Evolutionary conservation across 2,797 vertebrate genomes (phyloP).

Genomic region (Florisuga fusca): DNA sequence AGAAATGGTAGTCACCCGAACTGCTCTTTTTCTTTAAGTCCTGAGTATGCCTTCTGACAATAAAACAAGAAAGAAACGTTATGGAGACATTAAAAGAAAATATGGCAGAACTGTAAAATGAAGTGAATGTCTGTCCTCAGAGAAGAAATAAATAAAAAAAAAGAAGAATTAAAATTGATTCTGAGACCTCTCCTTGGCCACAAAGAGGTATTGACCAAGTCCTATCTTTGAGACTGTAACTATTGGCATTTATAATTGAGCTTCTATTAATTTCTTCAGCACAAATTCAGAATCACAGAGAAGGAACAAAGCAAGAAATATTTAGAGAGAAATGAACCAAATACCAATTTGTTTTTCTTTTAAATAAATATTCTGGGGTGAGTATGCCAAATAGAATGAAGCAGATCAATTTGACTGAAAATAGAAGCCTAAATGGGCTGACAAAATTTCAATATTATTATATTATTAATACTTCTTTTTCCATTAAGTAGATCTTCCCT

Average conservation of each 20-base stretch:
- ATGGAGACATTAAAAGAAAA: not conserved
- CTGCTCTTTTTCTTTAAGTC: not conserved
- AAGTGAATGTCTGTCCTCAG: not conserved
- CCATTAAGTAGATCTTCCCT: not conserved
- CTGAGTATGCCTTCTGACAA: not conserved
- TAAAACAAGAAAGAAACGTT: not conserved
- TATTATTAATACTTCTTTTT: not conserved
- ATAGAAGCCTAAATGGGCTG: not conserved
- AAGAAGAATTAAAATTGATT: not conserved
- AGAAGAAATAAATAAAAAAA: not conserved
- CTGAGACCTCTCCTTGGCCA: not conserved
- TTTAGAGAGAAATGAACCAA: not conserved
- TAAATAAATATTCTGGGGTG: not conserved
- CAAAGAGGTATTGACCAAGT: not conserved
- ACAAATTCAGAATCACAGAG: not conserved
- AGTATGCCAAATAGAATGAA: not conserved
- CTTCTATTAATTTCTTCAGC: not conserved
- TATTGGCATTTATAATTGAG: not conserved
- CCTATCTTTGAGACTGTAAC: not conserved
- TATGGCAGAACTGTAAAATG: not conserved
- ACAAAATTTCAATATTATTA: not conserved
- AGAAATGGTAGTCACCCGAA: not conserved
- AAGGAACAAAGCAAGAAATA: not conserved
- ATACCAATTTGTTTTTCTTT: not conserved
- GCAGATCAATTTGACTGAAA: not conserved